These are phyloP conservation scores for Onychomys torridus DNA, from an alignment of 2,797 vertebrate species.

Conservation along the genomic window DNA sequence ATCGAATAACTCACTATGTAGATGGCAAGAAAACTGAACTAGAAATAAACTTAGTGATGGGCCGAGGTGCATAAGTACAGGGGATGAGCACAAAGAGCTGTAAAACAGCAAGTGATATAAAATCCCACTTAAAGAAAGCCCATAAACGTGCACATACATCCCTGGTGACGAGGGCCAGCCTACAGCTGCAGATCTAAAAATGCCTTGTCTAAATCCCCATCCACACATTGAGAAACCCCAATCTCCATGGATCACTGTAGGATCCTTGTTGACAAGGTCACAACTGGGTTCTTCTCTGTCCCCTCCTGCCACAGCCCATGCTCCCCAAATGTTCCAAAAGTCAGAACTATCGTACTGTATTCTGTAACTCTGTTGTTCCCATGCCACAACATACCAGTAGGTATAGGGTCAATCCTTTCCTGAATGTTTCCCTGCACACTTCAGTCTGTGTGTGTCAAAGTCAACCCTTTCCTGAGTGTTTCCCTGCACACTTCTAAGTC, in stretches of 20 bases:
- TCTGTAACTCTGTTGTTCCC: background rate
- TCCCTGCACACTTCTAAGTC: background rate
- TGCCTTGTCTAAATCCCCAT: background rate
- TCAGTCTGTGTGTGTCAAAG: background rate
- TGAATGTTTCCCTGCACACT: background rate
- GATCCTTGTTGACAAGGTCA: background rate
- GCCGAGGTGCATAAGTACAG: background rate
- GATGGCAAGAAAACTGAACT: background rate
- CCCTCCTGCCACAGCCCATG: background rate
- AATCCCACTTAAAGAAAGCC: constrained; percentile 17
- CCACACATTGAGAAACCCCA: background rate
- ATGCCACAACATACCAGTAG: background rate
- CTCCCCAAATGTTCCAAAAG: background rate
- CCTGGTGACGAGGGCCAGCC: background rate
- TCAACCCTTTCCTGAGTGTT: background rate
- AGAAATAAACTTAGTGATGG: background rate
- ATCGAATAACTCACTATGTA: background rate
- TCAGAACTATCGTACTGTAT: background rate
- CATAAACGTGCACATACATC: background rate
- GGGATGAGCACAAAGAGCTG: background rate
- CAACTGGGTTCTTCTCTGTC: background rate
- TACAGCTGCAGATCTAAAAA: background rate
- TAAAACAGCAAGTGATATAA: background rate
- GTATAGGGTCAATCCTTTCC: background rate
- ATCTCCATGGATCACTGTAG: background rate